Evolutionary conservation across 2,797 vertebrate genomes (phyloP), one percentile per base, ranked within the genome.

Genomic region (Notoglanidium macrostoma): DNA sequence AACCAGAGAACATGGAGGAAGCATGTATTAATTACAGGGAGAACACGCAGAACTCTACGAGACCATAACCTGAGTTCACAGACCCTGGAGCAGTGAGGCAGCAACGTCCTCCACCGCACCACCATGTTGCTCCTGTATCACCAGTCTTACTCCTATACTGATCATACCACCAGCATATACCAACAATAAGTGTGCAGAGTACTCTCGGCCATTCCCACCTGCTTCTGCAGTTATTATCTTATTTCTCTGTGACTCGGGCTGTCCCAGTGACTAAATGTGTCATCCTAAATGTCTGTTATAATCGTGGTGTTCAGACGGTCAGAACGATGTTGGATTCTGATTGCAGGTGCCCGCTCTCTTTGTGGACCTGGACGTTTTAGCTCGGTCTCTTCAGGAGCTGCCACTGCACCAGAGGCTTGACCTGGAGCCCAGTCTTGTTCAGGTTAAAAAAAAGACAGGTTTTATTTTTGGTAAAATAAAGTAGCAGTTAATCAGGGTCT

Each of bases 361-460:
- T 68, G 85, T 98, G 91, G 97, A 99, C 89, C 95, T 97, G 68
- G 94, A 96, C 14, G 96, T 94, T 11, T 91, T 99, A 89, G 95
- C 95, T 78, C 93, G 93, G 84, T 95, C 92, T 44, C 96, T 99
- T 86, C 96, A 98, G 85, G 94, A 96, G 68, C 89, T 99, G 82
- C 97, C 98, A 78, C 93, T 98, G 0, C 95, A 97, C 61, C 93
- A 96, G 84, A 96, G 95, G 79, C 93, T 99, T 86, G 95, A 97
- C 87, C 93, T 99, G 91, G 96, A 97, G 92, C 93, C 96, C 0
- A 96, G 98, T 63, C 92, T 98, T 87, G 88, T 98, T 59, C 97
- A 98, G 97, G 98, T 98, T 5, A 21, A n/a, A 63, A 46, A 80
- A 44, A 1, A 26, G 1, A 32, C 51, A 94, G 7, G 3, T n/a